These are phyloP conservation scores for Dasysyrphus tricinctus DNA, from an alignment of 2,888 invertebrate genomes.

Conservation along the genomic window DNA sequence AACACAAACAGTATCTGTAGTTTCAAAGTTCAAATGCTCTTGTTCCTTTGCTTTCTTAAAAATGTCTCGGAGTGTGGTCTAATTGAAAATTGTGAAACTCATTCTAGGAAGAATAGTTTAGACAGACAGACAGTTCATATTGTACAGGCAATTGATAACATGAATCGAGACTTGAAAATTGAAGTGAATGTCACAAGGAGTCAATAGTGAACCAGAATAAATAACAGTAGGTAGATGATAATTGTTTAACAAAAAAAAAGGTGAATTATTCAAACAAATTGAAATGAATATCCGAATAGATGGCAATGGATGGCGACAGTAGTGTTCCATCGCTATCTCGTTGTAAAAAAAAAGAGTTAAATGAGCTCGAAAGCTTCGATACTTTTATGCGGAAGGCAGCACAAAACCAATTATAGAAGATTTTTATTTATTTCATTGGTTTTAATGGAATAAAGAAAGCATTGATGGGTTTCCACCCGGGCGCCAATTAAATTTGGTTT, in stretches of 20 bases:
- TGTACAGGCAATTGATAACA: constrained; percentile 6
- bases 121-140: not conserved
- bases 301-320: not conserved
- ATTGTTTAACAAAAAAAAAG: not conserved
- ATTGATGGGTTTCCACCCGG: not conserved
- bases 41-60: not conserved
- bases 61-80: constrained; percentile 10
- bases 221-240: not conserved
- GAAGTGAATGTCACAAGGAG: not conserved
- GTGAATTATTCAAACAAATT: not conserved
- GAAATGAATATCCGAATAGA: not conserved
- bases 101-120: not conserved
- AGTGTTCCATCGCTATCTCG: not conserved
- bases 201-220: constrained; percentile 10
- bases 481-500: constrained; percentile 6
- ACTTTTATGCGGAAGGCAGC: no score
- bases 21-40: constrained; percentile 25
- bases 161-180: not conserved
- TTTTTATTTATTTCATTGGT: not conserved
- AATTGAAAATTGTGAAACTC: constrained; percentile 33
- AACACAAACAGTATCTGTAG: not conserved
- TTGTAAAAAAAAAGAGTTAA: not conserved
- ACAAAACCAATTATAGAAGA: not conserved
- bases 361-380: not conserved
- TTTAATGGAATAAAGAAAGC: not conserved